Percentiles rank a stretch among this genome's conserved stretches.
These are phyloP conservation scores for Acanthopleura granulata DNA, from an alignment of 2,888 invertebrate species.

Conservation along the genomic window DNA sequence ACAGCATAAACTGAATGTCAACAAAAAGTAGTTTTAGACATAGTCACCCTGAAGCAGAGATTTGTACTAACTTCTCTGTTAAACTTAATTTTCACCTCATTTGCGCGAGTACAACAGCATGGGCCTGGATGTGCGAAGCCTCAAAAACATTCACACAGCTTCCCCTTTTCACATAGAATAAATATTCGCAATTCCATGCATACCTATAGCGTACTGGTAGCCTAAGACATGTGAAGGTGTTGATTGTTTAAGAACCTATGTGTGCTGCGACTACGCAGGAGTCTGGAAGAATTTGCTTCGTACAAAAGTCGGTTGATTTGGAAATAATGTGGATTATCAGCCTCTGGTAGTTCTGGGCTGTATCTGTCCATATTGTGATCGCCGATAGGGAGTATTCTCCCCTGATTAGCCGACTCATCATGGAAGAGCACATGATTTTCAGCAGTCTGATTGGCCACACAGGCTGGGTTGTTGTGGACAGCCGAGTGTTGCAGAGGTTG, in stretches of 20 bases:
- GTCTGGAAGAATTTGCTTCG: conserved; percentile 72
- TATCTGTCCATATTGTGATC: conserved; percentile 34
- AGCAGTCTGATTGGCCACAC: not conserved
- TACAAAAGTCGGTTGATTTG: conserved; percentile 86
- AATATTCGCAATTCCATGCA: too few relatives aligned
- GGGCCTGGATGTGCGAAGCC: too few relatives aligned
- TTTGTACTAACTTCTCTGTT: too few relatives aligned
- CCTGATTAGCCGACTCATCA: not conserved
- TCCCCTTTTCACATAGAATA: too few relatives aligned
- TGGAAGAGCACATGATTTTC: not conserved
- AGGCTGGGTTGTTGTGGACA: not conserved
- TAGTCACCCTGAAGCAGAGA: too few relatives aligned
- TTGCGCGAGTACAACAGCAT: too few relatives aligned
- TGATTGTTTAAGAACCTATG: not conserved
- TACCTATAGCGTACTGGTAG: too few relatives aligned
- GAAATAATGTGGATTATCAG: conserved; percentile 88
- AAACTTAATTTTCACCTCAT: too few relatives aligned
- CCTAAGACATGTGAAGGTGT: not conserved
- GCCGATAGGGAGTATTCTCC: not conserved
- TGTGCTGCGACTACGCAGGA: not conserved
- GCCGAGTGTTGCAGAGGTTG: not conserved
- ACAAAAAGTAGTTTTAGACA: too few relatives aligned
- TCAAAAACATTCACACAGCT: too few relatives aligned
- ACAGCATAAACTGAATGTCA: too few relatives aligned
- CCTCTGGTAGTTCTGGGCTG: conserved; percentile 80